Evolutionary conservation across 2,888 invertebrate genomes (phyloP).

Genomic region (Taphrorychus bicolor): DNA sequence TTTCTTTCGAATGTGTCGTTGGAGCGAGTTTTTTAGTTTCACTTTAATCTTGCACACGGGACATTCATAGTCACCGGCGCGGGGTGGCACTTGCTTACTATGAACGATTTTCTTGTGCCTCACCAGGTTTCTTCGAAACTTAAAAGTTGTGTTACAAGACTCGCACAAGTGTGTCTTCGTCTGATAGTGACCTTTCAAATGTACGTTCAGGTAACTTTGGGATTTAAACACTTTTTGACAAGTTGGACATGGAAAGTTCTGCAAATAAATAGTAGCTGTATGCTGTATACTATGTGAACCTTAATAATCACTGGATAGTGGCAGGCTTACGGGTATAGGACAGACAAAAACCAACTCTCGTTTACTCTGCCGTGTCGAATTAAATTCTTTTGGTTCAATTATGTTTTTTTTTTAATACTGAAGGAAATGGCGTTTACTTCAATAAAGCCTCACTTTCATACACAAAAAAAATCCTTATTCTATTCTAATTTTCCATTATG

Average conservation of each 20-base stretch:
- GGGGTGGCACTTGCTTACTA: neutral
- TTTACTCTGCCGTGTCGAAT: too few relatives aligned
- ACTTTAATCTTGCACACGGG: slow-evolving; percentile 53
- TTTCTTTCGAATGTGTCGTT: slow-evolving; percentile 52
- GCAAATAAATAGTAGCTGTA: slow-evolving; percentile 4
- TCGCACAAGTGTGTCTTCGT: slow-evolving; percentile 44
- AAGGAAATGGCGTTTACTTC: too few relatives aligned
- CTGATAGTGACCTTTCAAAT: slow-evolving; percentile 46
- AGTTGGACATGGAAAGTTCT: slow-evolving; percentile 42
- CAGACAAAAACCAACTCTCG: too few relatives aligned
- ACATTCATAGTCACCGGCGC: slow-evolving; percentile 12
- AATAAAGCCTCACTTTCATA: too few relatives aligned
- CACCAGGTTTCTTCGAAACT: slow-evolving; percentile 41
- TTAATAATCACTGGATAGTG: too few relatives aligned
- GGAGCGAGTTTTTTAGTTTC: slow-evolving; percentile 54
- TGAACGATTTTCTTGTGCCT: slow-evolving; percentile 46
- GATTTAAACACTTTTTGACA: slow-evolving; percentile 46
- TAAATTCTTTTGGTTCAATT: too few relatives aligned
- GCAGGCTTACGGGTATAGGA: too few relatives aligned
- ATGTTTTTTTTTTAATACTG: too few relatives aligned
- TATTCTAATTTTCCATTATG: too few relatives aligned
- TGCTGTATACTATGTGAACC: too few relatives aligned
- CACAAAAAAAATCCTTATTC: too few relatives aligned
- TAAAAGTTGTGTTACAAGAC: slow-evolving; percentile 35
- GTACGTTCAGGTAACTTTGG: slow-evolving; percentile 43